Base-by-base conservation (phyloP, 2,888 invertebrate species). In the Plebejus anna region DNA sequence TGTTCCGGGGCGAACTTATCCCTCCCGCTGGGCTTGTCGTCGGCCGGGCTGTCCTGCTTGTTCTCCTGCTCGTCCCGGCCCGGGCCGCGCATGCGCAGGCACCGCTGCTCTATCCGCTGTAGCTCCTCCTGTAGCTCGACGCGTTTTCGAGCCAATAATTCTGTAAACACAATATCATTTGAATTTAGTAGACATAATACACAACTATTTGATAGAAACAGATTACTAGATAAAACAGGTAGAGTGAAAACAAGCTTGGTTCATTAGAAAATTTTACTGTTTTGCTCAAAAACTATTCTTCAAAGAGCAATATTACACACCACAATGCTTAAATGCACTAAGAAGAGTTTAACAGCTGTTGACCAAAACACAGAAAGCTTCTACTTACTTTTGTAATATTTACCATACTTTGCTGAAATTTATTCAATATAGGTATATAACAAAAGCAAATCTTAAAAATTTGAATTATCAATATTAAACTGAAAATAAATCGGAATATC, bases 51-150 rank as follows among this genome's bases (percentile, higher is more conserved):
- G 2, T 32, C 55, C 9, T 51, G 22, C 32, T 80, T 79, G 11
- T 79, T 75, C 9, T 51, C 82, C 80, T 0, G 89, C n/a, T 89
- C 83, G 51, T 92, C 91, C 76, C 90, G 90, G 76, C 82, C 87
- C 0, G 89, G 89, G 0, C 83, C 86, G 61, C 88, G 83, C 1
- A 85, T 83, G 7, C 93, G 86, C 1, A 90, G 85, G 76, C 92
- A 91, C 36, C 90, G 94, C 80, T 94, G 90, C 79, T 96, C 96
- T 87, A 96, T 95, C 79, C 95, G 94, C 79, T 93, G 92, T 28
- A 97, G 86, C 84, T 96, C 96, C 6, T 95, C 95, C 82, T 95
- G 95, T 0, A 96, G 92, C 81, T 95, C 95, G 78, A 94, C 91
- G 4, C 95, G 94, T 82, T 96, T 96, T 82, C 94, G 95, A 75